Percentiles rank a stretch among this genome's conserved stretches.
Conservation (phyloP, 30 jellyfish, hydroid and myxozoan species). For the Pelagia noctiluca region DNA sequence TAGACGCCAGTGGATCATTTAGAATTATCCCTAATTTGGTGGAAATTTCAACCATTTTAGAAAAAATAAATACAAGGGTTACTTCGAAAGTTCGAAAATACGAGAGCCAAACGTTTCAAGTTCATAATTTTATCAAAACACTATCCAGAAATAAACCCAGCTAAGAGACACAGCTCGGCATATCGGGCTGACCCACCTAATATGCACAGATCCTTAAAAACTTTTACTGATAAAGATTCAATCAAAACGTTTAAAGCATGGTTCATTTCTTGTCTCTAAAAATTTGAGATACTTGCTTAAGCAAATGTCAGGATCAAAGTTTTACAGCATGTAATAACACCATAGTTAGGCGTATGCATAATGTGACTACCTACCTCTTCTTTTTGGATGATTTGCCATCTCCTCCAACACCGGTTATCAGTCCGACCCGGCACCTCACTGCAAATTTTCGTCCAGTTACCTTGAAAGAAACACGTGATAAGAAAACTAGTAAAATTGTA, state of each 20-base stretch:
- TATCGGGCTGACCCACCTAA: no score
- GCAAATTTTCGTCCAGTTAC: conserved; percentile 83
- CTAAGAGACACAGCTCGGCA: no score
- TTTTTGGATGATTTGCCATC: conserved; percentile 55
- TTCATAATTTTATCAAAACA: no score
- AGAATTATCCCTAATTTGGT: no score
- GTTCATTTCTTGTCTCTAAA: not conserved
- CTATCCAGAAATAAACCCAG: no score
- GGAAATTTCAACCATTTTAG: no score
- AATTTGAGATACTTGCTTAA: not conserved
- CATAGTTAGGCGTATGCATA: no score
- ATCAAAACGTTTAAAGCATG: not conserved
- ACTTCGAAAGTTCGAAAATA: no score
- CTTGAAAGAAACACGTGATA: conserved; percentile 54
- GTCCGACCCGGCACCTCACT: conserved; percentile 76
- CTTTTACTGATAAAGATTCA: not conserved
- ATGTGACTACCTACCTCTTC: conserved; percentile 55
- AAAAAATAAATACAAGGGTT: no score
- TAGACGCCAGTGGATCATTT: no score
- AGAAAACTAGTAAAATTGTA: not conserved
- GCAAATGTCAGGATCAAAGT: not conserved
- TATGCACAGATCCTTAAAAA: not conserved
- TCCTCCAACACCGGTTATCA: conserved; percentile 73
- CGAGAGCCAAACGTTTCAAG: no score
- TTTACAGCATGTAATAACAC: no score